A percentile compares a stretch with the other conserved stretches of the same genome.
Conservation (phyloP, 2,113 vertebrate species). For the Smithornis capensis region DNA sequence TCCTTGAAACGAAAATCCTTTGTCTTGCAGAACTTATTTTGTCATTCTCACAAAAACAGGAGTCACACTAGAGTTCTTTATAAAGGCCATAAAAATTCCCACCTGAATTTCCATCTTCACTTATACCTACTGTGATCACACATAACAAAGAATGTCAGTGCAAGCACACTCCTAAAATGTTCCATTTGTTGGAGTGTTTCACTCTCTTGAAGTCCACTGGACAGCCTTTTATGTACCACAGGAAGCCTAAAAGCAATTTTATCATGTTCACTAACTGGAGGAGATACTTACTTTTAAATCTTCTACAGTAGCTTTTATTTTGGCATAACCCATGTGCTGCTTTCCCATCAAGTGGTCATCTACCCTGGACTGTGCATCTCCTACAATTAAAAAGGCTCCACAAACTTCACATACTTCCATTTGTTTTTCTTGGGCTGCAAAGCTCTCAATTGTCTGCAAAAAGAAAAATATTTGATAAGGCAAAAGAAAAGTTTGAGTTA, state of each 20-base stretch:
- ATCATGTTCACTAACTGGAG: background rate
- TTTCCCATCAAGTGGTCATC: constrained; percentile 99
- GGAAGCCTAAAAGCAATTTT: background rate
- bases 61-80: background rate
- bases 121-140: background rate
- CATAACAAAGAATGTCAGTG: background rate
- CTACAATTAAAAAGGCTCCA: constrained; percentile 97
- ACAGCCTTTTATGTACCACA: background rate
- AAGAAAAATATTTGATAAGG: background rate
- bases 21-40: background rate
- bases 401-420: constrained; percentile 99
- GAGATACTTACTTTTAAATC: constrained; percentile 89
- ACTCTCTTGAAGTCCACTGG: background rate
- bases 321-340: constrained; percentile 99
- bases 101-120: background rate
- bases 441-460: constrained; percentile 94
- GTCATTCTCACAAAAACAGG: background rate
- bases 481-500: background rate
- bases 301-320: constrained; percentile 98
- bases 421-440: constrained; percentile 98
- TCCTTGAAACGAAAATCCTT: background rate
- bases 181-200: background rate
- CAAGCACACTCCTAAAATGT: background rate
- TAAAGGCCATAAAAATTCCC: background rate
- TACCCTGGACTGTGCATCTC: constrained; percentile 95